Evolutionary conservation across 2,888 invertebrate species (phyloP), one percentile per base, ranked within the genome.

Genomic region (Cephus pygmeus): DNA sequence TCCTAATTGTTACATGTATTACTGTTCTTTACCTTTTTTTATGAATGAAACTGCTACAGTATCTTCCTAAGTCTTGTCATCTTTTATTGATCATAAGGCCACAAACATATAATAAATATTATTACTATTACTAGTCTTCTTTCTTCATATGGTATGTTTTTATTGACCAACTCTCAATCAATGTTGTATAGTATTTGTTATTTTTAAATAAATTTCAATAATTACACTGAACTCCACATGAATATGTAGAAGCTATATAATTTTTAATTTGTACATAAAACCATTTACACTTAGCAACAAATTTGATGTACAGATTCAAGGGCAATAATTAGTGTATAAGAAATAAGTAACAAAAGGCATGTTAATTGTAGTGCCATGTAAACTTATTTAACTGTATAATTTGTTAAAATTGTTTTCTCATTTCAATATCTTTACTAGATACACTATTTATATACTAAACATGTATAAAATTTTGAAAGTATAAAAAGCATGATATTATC

Each of bases 1-100:
- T 92, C 15, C 89, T 95, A 69, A 91, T 95, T 69, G 84, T 89
- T 56, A 79, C 83, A 6, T 79, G 89, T 36, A 80, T 88, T 74
- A 75, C 86, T 31, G 76, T 84, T 35, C 77, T 88, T 69, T 77
- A 40, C 76, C 33, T 76, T 35, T 73, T 80, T 68, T n/a, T 78
- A 30, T 75, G 33, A 73, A 73, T 73, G 11, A 33, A 30, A 71
- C 31, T 71, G 71, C 2, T 56, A 23, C 40, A 23, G 23, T 6
- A 23, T 56, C 23, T 23, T 15, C 11, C 30, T 30, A 71, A 9
- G 11, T 30, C 31, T 33, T 71, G 12, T 23, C 30, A 30, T 71
- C 9, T 9, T 71, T 15, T 30, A 31, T 11, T 23, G 3, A 71
- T 30, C 12, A 33, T 15, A 30, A 9, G 23, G 6, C 71, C 12